Evolutionary conservation across 1,140 invertebrate species (phyloP), one percentile per base, ranked within the genome.

Genomic region (Drosophila parvula): DNA sequence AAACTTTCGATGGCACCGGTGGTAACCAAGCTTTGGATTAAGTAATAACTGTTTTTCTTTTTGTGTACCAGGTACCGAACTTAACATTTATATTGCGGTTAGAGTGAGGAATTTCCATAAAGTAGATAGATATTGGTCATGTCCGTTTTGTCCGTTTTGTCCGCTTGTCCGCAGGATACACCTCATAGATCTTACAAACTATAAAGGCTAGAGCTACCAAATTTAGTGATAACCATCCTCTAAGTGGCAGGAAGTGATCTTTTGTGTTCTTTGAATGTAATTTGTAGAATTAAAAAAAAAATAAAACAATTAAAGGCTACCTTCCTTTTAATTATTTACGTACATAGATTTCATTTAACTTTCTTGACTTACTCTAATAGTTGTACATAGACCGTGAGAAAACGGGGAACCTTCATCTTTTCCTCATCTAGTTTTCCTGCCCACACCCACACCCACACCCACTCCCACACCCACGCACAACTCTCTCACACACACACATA

Each of bases 381-480:
- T 34, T 22, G 6, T 1, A n/a, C 3, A 3, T 36, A n/a, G 12
- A 38, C 5, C 14, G 1, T 30, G 2, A 12, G 18, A 18, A 32
- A 14, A 11, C 1, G 28, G 60, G 60, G 22, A 0, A 10, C 18
- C 50, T 18, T 12, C 6, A 32, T 2, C 5, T 47, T 57, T 44
- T 27, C 11, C n/a, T 18, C 40, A 45, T 47, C 22, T 36, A 47
- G 41, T 65, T 45, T 61, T 62, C 50, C 32, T 22, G 11, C 18
- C 10, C 59, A 12, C 22, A 28, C 30, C 22, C n/a, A n/a, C n/a
- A 53, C 38, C 34, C 73, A 69, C 62, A 40, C 61, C n/a, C 71
- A 67, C 53, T 8, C 60, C 40, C 55, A 30, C 27, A 36, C 32
- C 7, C 44, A 58, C 38, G 14, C 63, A 44, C 40, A 47, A 34